A percentile compares a stretch with the other conserved stretches of the same genome.
Conservation (phyloP, 2,797 vertebrate species). For the Notolepis coatsorum region DNA sequence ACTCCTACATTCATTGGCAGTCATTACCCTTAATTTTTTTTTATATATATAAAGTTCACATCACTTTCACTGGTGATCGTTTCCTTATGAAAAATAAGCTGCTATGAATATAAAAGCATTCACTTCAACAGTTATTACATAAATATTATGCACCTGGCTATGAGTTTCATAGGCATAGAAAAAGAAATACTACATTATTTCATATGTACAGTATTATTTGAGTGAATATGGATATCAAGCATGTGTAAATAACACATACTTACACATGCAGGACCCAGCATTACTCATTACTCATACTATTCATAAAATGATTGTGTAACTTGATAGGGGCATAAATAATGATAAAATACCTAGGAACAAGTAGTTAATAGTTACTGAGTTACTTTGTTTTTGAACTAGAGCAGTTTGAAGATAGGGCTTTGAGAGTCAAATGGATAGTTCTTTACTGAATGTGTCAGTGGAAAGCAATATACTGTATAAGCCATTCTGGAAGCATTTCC, state of each 20-base stretch:
- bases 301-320: conserved; percentile 1
- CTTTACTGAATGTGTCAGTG: too few relatives aligned
- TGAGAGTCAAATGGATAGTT: too few relatives aligned
- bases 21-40: conserved; percentile 11
- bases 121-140: conserved; percentile 31
- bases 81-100: conserved; percentile 51
- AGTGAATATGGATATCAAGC: conserved; percentile 17
- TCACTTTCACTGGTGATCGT: conserved; percentile 21
- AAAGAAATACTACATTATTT: conserved; percentile 32
- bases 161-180: conserved; percentile 41
- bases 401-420: too few relatives aligned
- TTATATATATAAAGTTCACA: conserved; percentile 22
- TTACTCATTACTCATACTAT: not conserved
- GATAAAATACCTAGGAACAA: too few relatives aligned
- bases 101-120: conserved; percentile 53
- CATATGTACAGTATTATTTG: conserved; percentile 34
- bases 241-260: conserved; percentile 25
- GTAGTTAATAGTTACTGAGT: too few relatives aligned
- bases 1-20: not conserved
- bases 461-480: too few relatives aligned
- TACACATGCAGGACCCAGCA: conserved; percentile 19
- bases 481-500: too few relatives aligned
- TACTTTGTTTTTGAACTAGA: too few relatives aligned
- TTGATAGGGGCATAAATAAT: too few relatives aligned
- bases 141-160: conserved; percentile 42